phyloP scores from a whole-genome alignment of 2,888 invertebrate genomes.

The Patella depressa region DNA sequence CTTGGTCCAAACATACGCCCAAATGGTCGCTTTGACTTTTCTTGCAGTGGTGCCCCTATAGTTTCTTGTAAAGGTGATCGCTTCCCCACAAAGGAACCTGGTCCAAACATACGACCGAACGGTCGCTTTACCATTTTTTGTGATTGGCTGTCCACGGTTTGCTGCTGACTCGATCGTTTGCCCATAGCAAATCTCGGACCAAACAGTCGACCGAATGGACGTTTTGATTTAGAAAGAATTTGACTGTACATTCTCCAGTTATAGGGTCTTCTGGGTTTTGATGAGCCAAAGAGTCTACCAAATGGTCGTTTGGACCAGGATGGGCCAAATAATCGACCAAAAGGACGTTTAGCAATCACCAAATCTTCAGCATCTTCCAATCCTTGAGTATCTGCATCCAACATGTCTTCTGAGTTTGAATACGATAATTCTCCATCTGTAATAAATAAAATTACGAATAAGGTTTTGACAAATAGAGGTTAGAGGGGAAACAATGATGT shows the following conservation, averaged over 20 bases:
- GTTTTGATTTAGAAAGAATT: not conserved
- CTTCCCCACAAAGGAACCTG: not conserved
- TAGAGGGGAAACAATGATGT: too few species aligned
- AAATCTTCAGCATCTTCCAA: too few species aligned
- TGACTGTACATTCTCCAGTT: not conserved
- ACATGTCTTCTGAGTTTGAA: too few species aligned
- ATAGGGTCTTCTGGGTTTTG: not conserved
- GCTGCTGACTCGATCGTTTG: not conserved
- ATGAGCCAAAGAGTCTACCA: not conserved
- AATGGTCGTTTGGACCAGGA: slow-evolving; percentile 1
- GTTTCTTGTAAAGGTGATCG: not conserved
- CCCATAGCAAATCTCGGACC: not conserved
- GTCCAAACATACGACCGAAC: not conserved
- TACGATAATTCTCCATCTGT: too few species aligned
- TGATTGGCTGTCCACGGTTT: not conserved
- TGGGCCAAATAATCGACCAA: slow-evolving; percentile 5
- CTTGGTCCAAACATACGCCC: not conserved
- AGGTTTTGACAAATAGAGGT: too few species aligned
- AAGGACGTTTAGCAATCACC: not conserved
- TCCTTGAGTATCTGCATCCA: too few species aligned
- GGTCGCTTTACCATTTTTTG: not conserved
- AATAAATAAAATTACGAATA: too few species aligned
- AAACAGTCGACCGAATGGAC: not conserved
- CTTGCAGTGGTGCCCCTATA: not conserved
- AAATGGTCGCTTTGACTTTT: not conserved